These are phyloP conservation scores for Channallabes apus DNA, from an alignment of 2,797 vertebrate genomes.

Conservation along the genomic window DNA sequence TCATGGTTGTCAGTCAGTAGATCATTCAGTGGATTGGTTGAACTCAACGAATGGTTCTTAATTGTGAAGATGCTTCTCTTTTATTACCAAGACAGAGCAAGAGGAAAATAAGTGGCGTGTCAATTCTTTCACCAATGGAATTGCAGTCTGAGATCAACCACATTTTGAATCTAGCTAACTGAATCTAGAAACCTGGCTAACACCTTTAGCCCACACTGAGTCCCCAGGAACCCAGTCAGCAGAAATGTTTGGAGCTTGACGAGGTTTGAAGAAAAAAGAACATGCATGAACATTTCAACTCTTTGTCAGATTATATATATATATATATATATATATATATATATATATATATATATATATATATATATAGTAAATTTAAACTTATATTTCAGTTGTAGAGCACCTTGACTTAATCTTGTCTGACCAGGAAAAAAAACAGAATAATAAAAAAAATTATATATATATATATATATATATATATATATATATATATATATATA, in stretches of 20 bases:
- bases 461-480: too few relatives aligned
- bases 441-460: too few relatives aligned
- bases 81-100: conserved; percentile 19
- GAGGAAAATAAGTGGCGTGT: conserved; percentile 5
- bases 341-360: too few relatives aligned
- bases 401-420: too few relatives aligned
- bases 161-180: background rate
- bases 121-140: background rate
- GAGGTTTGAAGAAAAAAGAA: background rate
- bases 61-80: conserved; percentile 15
- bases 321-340: too few relatives aligned
- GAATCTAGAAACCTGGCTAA: conserved; percentile 20
- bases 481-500: too few relatives aligned
- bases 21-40: background rate
- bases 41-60: background rate
- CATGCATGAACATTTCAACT: background rate
- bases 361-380: too few relatives aligned
- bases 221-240: conserved; percentile 29
- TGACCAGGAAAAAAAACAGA: too few relatives aligned
- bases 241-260: background rate
- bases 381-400: too few relatives aligned
- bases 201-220: conserved; percentile 38
- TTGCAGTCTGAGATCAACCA: background rate
- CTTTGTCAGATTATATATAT: background rate
- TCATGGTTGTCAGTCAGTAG: conserved; percentile 7